Conservation (phyloP, 2,888 invertebrate genomes). For the Lepidochitona cinerea region DNA sequence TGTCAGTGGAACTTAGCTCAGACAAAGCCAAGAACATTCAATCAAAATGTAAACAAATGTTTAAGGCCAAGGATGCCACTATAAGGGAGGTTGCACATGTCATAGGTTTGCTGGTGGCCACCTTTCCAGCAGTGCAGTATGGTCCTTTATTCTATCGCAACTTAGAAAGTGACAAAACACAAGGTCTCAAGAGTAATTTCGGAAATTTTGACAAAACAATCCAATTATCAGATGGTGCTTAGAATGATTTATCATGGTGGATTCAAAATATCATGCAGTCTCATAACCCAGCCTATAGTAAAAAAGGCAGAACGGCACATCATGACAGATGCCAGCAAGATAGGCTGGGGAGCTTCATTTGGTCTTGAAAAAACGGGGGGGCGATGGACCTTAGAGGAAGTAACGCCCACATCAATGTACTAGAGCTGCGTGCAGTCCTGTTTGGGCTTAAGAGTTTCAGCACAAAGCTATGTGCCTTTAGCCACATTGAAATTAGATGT, state of each 20-base stretch:
- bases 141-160: slow-evolving; percentile 28
- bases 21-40: slow-evolving; percentile 11
- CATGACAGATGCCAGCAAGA: slow-evolving; percentile 18
- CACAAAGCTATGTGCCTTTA: background rate
- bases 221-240: slow-evolving; percentile 7
- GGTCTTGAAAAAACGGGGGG: slow-evolving; percentile 10
- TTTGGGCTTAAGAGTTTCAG: slow-evolving; percentile 9
- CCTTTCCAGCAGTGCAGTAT: slow-evolving; percentile 29
- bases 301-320: too few species aligned
- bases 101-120: slow-evolving; percentile 30
- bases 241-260: slow-evolving; percentile 27
- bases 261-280: slow-evolving; percentile 6
- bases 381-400: slow-evolving; percentile 18
- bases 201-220: slow-evolving; percentile 26
- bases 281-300: too few species aligned
- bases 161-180: slow-evolving; percentile 26
- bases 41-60: slow-evolving; percentile 4
- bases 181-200: slow-evolving; percentile 5
- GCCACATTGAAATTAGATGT: slow-evolving; percentile 16
- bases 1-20: slow-evolving; percentile 25
- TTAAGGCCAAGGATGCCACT: background rate
- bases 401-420: slow-evolving; percentile 18
- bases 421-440: slow-evolving; percentile 28
- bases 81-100: slow-evolving; percentile 21
- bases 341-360: slow-evolving; percentile 21